Evolutionary conservation across 2,888 invertebrate genomes (phyloP).

Genomic region (Philereme transversata): DNA sequence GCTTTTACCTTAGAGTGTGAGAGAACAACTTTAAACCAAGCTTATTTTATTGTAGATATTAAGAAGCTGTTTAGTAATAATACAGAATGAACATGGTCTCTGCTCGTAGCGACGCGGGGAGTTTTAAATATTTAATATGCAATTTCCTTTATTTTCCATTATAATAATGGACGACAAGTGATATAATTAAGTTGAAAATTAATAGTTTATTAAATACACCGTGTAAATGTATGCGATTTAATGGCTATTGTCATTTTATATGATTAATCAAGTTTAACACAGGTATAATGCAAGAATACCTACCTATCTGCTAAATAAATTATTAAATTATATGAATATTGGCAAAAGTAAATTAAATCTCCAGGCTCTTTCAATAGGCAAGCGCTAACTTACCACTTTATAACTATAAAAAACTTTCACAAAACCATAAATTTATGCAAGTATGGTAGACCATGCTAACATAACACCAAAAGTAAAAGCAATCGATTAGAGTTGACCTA

Average conservation of each 20-base stretch:
- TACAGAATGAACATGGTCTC: constrained; percentile 78
- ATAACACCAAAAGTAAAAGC: too few species aligned
- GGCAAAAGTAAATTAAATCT: too few species aligned
- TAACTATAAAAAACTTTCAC: too few species aligned
- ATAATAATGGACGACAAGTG: constrained; percentile 66
- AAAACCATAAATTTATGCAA: too few species aligned
- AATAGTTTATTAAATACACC: constrained; percentile 50
- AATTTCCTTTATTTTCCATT: constrained; percentile 77
- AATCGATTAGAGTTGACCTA: too few species aligned
- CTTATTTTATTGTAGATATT: constrained; percentile 66
- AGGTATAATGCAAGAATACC: too few species aligned
- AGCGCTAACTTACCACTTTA: too few species aligned
- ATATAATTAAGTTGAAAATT: constrained; percentile 64
- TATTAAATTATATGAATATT: too few species aligned
- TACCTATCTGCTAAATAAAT: too few species aligned
- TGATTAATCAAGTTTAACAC: constrained; percentile 1
- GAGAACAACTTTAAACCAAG: constrained; percentile 52
- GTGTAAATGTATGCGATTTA: constrained; percentile 37
- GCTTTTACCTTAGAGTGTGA: constrained; percentile 50
- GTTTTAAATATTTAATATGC: constrained; percentile 81
- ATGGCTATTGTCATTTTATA: constrained; percentile 14
- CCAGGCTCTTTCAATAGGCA: too few species aligned
- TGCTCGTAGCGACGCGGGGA: constrained; percentile 69
- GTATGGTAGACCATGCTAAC: too few species aligned
- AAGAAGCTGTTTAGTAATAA: constrained; percentile 81